A percentile compares a stretch with the other conserved stretches of the same genome.
These are phyloP conservation scores for Pelobates cultripes DNA, from an alignment of 2,797 vertebrate species.

Conservation along the genomic window DNA sequence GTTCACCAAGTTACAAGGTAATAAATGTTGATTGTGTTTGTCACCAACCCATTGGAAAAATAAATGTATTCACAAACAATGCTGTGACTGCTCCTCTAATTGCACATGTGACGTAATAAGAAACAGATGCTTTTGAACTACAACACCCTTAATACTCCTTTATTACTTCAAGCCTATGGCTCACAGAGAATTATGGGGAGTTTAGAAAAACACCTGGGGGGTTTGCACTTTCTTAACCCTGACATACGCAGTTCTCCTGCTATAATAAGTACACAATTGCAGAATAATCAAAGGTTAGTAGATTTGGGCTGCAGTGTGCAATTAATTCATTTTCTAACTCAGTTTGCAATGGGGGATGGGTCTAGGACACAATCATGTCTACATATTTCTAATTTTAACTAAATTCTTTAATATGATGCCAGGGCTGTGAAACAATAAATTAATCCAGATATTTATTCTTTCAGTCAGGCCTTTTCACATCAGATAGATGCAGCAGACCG, in stretches of 20 bases:
- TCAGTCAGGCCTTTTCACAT: constrained; percentile 30
- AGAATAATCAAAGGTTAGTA: no score
- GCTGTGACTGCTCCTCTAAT: not conserved
- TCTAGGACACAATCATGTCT: constrained; percentile 10
- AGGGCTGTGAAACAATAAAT: constrained; percentile 41
- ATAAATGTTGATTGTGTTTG: not conserved
- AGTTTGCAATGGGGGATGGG: not conserved
- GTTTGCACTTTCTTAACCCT: no score
- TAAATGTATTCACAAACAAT: not conserved
- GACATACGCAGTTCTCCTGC: no score
- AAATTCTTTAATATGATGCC: constrained; percentile 13
- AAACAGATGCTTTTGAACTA: no score
- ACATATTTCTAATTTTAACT: constrained; percentile 22
- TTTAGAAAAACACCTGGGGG: no score
- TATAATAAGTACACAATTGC: no score
- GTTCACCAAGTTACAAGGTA: not conserved
- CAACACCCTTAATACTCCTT: no score
- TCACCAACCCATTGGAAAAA: not conserved
- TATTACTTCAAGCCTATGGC: no score
- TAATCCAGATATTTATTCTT: constrained; percentile 35
- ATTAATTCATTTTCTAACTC: not conserved
- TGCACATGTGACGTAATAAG: no score
- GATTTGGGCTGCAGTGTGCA: not conserved
- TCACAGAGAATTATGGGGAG: no score
- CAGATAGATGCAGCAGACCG: constrained; percentile 39